Percentiles rank a stretch among this genome's conserved stretches.
These are phyloP conservation scores for Drosophila ercepeae DNA, from an alignment of 1,140 invertebrate genomes.

Conservation along the genomic window DNA sequence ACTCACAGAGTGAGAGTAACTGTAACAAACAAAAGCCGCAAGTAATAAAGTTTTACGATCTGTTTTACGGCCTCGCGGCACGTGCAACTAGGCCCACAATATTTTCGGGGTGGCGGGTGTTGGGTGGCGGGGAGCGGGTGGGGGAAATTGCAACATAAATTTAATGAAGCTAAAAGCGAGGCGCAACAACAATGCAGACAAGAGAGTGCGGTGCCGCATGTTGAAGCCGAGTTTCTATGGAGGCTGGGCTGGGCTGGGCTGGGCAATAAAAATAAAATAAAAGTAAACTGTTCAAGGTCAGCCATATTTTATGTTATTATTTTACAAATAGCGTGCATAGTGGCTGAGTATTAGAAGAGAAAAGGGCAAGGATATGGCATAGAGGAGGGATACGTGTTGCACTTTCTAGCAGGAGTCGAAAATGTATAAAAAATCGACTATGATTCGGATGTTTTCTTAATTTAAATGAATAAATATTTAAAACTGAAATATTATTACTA, in stretches of 20 bases:
- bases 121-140: conserved; percentile 1
- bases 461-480: no score
- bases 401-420: no score
- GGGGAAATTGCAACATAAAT: conserved; percentile 75
- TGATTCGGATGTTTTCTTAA: no score
- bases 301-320: conserved; percentile 81
- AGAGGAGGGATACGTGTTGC: not conserved
- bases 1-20: conserved; percentile 12
- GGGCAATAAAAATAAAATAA: conserved; percentile 83
- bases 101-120: conserved; percentile 15
- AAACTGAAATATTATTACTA: no score
- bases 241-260: conserved; percentile 75
- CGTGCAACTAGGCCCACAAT: conserved; percentile 74
- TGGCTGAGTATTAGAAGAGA: not conserved
- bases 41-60: conserved; percentile 84
- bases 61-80: conserved; percentile 78
- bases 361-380: not conserved
- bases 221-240: conserved; percentile 24
- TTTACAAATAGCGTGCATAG: conserved; percentile 47
- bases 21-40: conserved; percentile 64
- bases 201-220: conserved; percentile 19
- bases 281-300: conserved; percentile 83
- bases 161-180: conserved; percentile 78
- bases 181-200: conserved; percentile 69
- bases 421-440: no score